These are phyloP conservation scores for Meleagris gallopavo DNA, from an alignment of 2,113 vertebrate species.

Conservation along the genomic window DNA sequence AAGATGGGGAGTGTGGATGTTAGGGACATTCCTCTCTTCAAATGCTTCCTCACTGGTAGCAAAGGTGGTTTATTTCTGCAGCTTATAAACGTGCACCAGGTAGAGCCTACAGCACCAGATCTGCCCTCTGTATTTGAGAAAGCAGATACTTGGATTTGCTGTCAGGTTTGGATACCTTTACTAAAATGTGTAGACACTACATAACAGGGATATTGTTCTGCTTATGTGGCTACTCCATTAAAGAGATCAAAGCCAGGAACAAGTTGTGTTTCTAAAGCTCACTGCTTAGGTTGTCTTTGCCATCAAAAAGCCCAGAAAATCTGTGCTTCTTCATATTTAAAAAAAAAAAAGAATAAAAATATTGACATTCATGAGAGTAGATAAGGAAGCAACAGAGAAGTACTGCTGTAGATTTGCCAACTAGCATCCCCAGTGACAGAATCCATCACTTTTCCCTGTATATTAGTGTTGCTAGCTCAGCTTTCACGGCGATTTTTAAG, in stretches of 20 bases:
- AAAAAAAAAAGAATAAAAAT: neutral
- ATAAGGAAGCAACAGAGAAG: neutral
- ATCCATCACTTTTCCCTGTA: neutral
- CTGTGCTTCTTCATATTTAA: neutral
- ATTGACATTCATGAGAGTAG: conserved; percentile 8
- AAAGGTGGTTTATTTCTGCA: neutral
- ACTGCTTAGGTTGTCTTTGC: neutral
- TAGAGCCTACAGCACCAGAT: neutral
- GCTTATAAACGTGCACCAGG: neutral
- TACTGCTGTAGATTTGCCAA: neutral
- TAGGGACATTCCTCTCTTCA: neutral
- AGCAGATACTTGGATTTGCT: neutral
- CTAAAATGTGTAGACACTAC: neutral
- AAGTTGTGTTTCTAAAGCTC: neutral
- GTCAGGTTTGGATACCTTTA: neutral
- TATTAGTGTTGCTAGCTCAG: neutral
- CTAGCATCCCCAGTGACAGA: neutral
- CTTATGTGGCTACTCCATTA: neutral
- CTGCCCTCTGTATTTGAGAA: neutral
- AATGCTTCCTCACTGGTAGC: neutral
- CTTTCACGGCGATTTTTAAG: conserved; percentile 56
- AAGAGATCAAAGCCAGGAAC: neutral
- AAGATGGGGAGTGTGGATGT: neutral
- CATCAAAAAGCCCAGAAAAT: neutral
- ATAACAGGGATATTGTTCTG: neutral